These are phyloP conservation scores for Altica lythri DNA, from an alignment of 2,888 invertebrate genomes.

Conservation along the genomic window DNA sequence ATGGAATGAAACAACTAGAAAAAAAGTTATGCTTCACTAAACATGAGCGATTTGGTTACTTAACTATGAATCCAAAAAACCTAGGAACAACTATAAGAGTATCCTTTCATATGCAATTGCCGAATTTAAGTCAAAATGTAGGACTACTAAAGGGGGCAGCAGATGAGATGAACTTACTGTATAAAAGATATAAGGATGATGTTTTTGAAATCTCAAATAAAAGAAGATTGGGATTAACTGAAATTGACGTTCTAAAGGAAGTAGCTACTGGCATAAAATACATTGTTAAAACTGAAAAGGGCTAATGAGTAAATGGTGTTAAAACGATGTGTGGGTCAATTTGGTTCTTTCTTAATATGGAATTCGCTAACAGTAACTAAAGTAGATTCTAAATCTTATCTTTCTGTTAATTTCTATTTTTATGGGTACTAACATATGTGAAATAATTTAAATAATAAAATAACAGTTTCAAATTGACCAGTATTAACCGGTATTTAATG, in stretches of 20 bases:
- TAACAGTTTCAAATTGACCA: too few species aligned
- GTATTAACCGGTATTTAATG: too few species aligned
- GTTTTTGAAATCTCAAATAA: slow-evolving; percentile 2
- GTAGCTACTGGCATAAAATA: slow-evolving; percentile 32
- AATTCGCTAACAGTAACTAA: too few species aligned
- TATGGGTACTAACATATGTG: too few species aligned
- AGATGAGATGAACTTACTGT: background rate
- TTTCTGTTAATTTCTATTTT: too few species aligned
- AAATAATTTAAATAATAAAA: too few species aligned
- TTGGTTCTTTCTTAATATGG: too few species aligned
- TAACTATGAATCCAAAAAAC: background rate
- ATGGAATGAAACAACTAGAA: background rate
- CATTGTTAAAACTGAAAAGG: slow-evolving; percentile 26
- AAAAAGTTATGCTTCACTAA: background rate
- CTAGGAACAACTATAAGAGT: background rate
- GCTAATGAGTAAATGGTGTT: too few species aligned
- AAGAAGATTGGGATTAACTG: background rate
- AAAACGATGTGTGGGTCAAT: too few species aligned
- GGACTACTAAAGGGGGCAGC: background rate
- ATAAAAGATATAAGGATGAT: background rate
- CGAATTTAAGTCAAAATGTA: background rate
- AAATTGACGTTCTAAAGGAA: slow-evolving; percentile 15
- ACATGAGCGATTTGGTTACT: background rate
- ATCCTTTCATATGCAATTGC: background rate
- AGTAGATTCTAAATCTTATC: too few species aligned